These are phyloP conservation scores for Pomatostomus ruficeps DNA, from an alignment of 2,113 vertebrate species.

Conservation along the genomic window DNA sequence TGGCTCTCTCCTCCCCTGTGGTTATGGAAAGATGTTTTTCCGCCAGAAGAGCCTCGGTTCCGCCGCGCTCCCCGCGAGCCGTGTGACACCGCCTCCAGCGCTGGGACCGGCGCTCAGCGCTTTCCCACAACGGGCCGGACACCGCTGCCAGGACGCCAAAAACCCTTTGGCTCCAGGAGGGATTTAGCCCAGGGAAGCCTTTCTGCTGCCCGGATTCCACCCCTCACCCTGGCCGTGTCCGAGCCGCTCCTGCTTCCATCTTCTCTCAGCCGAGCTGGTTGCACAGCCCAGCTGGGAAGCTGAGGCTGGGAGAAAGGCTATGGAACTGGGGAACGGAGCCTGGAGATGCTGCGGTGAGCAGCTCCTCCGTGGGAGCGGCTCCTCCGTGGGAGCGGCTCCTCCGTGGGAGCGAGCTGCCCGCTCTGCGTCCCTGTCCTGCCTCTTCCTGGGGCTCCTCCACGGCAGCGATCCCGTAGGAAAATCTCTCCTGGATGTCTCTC, in stretches of 20 bases:
- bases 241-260: not conserved
- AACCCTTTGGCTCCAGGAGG: not conserved
- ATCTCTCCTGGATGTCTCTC: not conserved
- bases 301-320: not conserved
- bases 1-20: not conserved
- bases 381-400: not conserved
- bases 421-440: not conserved
- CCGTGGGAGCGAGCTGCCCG: rapidly evolving
- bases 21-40: conserved; percentile 14
- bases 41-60: not conserved
- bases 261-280: not conserved
- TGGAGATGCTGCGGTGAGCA: not conserved
- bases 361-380: rapidly evolving
- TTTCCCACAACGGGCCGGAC: conserved; percentile 19
- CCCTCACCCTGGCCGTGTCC: rapidly evolving
- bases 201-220: not conserved
- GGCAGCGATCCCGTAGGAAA: not conserved
- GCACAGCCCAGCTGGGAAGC: not conserved
- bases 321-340: not conserved
- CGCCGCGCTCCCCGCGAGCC: not conserved
- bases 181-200: not conserved
- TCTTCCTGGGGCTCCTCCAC: not conserved
- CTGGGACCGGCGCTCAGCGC: not conserved
- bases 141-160: not conserved
- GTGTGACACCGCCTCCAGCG: conserved; percentile 5